These are phyloP conservation scores for Pararge aegeria DNA, from an alignment of 1,140 invertebrate genomes.

Conservation along the genomic window DNA sequence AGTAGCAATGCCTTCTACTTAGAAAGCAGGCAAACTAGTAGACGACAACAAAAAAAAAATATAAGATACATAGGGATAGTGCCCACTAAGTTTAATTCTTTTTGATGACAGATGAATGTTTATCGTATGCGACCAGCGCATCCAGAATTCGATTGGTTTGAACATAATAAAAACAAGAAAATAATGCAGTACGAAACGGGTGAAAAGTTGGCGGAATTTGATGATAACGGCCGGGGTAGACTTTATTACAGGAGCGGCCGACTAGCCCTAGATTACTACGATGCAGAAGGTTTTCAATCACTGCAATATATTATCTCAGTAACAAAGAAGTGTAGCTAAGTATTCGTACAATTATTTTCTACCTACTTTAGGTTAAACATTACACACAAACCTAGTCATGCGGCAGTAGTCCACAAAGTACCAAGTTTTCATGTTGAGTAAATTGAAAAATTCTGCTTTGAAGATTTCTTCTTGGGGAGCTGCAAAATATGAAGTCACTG, in stretches of 20 bases:
- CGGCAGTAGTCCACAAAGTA: no score
- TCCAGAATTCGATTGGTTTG: conserved; percentile 71
- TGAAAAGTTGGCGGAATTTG: conserved; percentile 63
- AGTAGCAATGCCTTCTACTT: no score
- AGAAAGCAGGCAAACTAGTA: no score
- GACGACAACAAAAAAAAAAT: no score
- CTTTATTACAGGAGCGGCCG: conserved; percentile 61
- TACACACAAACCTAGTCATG: no score
- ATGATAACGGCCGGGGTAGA: conserved; percentile 55
- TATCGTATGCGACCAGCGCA: conserved; percentile 69
- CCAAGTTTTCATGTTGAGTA: no score
- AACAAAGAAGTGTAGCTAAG: background rate
- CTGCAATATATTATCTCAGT: background rate
- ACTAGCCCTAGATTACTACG: conserved; percentile 65
- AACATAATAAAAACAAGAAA: conserved; percentile 59
- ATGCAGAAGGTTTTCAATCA: conserved; percentile 51
- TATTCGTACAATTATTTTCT: no score
- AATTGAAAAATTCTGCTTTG: no score
- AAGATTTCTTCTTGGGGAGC: no score
- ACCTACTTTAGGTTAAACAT: no score
- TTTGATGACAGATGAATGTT: conserved; percentile 56
- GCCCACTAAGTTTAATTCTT: conserved; percentile 4
- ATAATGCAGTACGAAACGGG: conserved; percentile 57
- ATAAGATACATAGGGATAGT: background rate
- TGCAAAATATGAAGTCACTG: no score